Base-by-base conservation (phyloP, 1,140 invertebrate genomes). In the Megalonaias nervosa region DNA sequence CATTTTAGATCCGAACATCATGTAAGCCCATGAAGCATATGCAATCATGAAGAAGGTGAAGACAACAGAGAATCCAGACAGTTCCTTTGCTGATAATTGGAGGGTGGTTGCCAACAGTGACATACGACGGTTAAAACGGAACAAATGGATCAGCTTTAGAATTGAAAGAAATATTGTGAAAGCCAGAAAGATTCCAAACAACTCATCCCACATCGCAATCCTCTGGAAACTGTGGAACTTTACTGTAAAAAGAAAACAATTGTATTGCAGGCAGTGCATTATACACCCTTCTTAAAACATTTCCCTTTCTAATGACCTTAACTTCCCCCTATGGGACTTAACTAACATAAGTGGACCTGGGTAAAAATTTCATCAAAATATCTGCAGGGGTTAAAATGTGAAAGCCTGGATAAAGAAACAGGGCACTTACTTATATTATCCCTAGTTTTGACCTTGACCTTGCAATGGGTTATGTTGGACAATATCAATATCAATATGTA, bases 51-150 rank as follows among this genome's bases (percentile, higher is more conserved):
- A 71, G 55, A 91, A 77, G 5, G 73, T 60, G 73, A 91, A 89
- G 26, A 90, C 84, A 55, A 91, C 48, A 48, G 83, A 85, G 80
- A 91, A 92, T 17, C 84, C 81, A 1, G 82, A 82, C 21, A 92
- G 82, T 15, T 90, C 86, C 61, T 82, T 82, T 15, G 86, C 79
- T 13, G 86, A 81, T 13, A 86, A 80, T 59, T 80, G 81, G 31
- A 92, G 81, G 11, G 91, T 91, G 11, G 75, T 71, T 16, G 88
- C 87, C 31, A 92, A 79, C 80, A 92, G 84, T 1, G 89, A 89
- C 81, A 92, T 92, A 67, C 89, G 82, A 67, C 90, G 89, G 82
- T 93, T 93, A 85, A 93, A 93, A 21, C 92, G 85, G 15, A 93
- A 85, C 26, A 93, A 84, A 77, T 91, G 89, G 38, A 92, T 86